Evolutionary conservation across 2,888 invertebrate species (phyloP), one percentile per base, ranked within the genome.

Genomic region (Itoplectis maculator): DNA sequence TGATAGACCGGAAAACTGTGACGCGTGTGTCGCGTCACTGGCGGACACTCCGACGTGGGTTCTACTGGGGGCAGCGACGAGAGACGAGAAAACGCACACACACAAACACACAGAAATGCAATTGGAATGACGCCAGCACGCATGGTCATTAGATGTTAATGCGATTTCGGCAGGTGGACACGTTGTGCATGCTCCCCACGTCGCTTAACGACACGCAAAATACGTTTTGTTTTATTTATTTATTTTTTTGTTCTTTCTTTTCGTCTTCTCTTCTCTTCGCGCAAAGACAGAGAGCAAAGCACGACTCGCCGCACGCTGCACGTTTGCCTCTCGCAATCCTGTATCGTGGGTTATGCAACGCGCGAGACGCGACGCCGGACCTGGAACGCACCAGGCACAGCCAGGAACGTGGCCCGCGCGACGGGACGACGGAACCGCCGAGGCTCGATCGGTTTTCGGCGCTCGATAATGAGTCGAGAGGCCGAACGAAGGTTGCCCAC

Each of bases 71-170:
- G 61, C 40, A 51, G 61, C 70, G 5, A 54, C 54, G n/a, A 29
- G 20, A 8, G 23, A 29, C 29, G 29, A 29, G 35, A 63, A 75
- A 59, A 74, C 23, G 35, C 54, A 54, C 70, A 45, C 40, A 59
- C 69, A 63, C 75, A 86, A 80, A 86, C 69, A 77, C 84, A n/a
- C n/a, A n/a, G n/a, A n/a, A n/a, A n/a, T 79, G 85, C 86, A 86
- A 81, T 84, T 84, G 86, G 89, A 88, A 88, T 89, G 89, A 56
- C 65, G 87, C 88, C 74, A 79, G 75, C 87, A 86, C 84, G 88
- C 89, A 88, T 88, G 87, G 76, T 86, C 85, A 59, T 85, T 82
- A 75, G 70, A 74, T 80, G 77, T 80, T 80, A 65, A 77, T 65
- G 77, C 65, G 51, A 79, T 69, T 23, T 54, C 69, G 66, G 66